A percentile compares a stretch with the other conserved stretches of the same genome.
These are phyloP conservation scores for Drosophila monieri DNA, from an alignment of 2,888 invertebrate genomes.

Conservation along the genomic window DNA sequence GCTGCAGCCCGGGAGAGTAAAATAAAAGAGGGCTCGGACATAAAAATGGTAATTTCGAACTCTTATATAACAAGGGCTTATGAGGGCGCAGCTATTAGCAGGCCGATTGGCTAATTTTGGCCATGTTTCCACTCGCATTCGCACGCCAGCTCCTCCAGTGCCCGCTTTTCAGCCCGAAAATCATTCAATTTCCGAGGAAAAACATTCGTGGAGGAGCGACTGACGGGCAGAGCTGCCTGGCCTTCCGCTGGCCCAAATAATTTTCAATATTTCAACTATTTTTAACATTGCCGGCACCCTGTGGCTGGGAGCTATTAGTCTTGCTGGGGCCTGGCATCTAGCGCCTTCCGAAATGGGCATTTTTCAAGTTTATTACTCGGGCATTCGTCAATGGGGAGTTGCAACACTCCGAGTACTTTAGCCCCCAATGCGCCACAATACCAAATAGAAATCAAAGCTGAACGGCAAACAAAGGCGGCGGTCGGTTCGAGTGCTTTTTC, in stretches of 20 bases:
- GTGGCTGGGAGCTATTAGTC: slow-evolving; percentile 60
- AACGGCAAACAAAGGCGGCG: slow-evolving; percentile 31
- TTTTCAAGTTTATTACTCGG: slow-evolving; percentile 71
- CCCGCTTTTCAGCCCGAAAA: slow-evolving; percentile 2
- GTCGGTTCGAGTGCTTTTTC: slow-evolving; percentile 47
- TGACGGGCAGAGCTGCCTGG: slow-evolving; percentile 31
- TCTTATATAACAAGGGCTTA: slow-evolving; percentile 7
- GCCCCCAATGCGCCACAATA: slow-evolving; percentile 15
- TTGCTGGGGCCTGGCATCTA: slow-evolving; percentile 23
- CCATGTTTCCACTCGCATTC: background rate
- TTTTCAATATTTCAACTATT: slow-evolving; percentile 65
- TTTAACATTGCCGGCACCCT: slow-evolving; percentile 42
- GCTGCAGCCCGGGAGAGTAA: slow-evolving; percentile 10
- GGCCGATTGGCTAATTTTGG: background rate
- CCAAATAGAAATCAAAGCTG: slow-evolving; percentile 53
- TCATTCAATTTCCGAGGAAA: slow-evolving; percentile 19
- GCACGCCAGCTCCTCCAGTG: background rate
- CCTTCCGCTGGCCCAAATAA: slow-evolving; percentile 39
- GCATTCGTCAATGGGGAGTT: slow-evolving; percentile 58
- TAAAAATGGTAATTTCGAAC: slow-evolving; percentile 18
- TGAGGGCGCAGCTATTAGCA: background rate
- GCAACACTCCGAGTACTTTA: slow-evolving; percentile 50
- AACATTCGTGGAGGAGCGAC: slow-evolving; percentile 32
- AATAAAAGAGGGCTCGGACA: background rate
- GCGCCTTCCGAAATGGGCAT: slow-evolving; percentile 50